Percentiles rank a stretch among this genome's conserved stretches.
phyloP scores from a whole-genome alignment of 2,113 vertebrate genomes.

The Callithrix jacchus region DNA sequence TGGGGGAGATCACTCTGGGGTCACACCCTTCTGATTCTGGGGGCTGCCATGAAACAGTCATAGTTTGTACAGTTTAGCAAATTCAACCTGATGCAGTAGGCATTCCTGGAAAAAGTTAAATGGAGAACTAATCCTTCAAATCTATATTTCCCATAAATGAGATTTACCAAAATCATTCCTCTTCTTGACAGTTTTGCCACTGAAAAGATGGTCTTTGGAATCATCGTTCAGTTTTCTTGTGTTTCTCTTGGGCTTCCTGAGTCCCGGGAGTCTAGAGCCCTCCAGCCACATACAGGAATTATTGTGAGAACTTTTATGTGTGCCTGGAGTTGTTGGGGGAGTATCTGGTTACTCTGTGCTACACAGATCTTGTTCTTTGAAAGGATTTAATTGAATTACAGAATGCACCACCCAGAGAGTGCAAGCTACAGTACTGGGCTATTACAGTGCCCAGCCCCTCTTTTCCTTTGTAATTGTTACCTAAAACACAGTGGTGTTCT shows the following conservation, averaged over 20 bases:
- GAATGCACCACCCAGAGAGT: background rate
- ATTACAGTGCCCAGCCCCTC: background rate
- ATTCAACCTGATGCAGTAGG: background rate
- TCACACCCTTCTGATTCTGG: background rate
- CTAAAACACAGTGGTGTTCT: background rate
- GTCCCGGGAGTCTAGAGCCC: rapidly evolving
- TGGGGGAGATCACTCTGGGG: background rate
- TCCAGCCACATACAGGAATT: background rate
- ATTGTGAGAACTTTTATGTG: background rate
- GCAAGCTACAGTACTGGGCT: background rate
- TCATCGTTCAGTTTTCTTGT: background rate
- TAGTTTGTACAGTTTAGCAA: background rate
- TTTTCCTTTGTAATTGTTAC: background rate
- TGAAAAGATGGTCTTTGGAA: background rate
- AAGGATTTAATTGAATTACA: background rate
- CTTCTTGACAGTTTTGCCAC: background rate
- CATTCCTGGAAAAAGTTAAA: background rate
- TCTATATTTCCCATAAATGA: background rate
- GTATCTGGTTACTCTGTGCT: background rate
- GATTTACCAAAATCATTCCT: background rate
- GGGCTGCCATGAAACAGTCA: background rate
- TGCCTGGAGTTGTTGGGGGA: background rate
- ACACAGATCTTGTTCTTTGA: background rate
- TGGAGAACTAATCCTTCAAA: background rate
- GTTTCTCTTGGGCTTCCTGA: background rate